Percentiles rank a stretch among this genome's conserved stretches.
Conservation (phyloP, 1,140 invertebrate species). For the Alviniconcha marisindica region DNA sequence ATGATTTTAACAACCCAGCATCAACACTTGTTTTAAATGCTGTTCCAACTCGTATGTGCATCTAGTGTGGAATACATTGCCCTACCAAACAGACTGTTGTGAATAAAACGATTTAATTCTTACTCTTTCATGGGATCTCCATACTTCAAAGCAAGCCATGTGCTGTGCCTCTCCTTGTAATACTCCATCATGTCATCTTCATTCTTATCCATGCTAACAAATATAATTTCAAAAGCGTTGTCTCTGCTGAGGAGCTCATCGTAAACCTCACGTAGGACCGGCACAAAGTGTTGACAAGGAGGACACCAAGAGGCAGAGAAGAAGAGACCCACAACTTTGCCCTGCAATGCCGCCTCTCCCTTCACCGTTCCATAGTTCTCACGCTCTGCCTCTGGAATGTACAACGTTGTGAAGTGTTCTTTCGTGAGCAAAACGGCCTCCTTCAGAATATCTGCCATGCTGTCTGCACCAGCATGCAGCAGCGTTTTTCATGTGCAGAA, state of each 20-base stretch:
- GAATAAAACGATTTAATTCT: no score
- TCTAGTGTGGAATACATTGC: no score
- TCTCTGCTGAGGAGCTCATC: slow-evolving; percentile 80
- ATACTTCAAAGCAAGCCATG: slow-evolving; percentile 60
- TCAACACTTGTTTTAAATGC: no score
- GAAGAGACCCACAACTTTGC: slow-evolving; percentile 70
- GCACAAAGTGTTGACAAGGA: slow-evolving; percentile 77
- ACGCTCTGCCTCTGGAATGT: slow-evolving; percentile 4
- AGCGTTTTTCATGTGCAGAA: no score
- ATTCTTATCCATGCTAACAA: slow-evolving; percentile 82
- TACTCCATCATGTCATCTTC: slow-evolving; percentile 81
- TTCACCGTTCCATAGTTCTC: slow-evolving; percentile 26
- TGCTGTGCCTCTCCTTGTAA: slow-evolving; percentile 77
- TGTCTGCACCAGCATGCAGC: no score
- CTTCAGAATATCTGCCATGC: slow-evolving; percentile 23
- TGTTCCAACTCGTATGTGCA: no score
- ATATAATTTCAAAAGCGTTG: slow-evolving; percentile 82
- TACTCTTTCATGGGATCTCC: slow-evolving; percentile 58
- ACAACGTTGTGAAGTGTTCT: slow-evolving; percentile 24
- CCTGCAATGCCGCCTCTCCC: slow-evolving; percentile 35
- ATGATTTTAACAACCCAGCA: no score
- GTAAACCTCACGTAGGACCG: slow-evolving; percentile 71
- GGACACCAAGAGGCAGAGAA: slow-evolving; percentile 79
- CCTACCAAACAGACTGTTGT: no score
- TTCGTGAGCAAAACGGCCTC: slow-evolving; percentile 10